phyloP scores from a whole-genome alignment of 2,888 invertebrate genomes.

The Caenorhabditis sp. region DNA sequence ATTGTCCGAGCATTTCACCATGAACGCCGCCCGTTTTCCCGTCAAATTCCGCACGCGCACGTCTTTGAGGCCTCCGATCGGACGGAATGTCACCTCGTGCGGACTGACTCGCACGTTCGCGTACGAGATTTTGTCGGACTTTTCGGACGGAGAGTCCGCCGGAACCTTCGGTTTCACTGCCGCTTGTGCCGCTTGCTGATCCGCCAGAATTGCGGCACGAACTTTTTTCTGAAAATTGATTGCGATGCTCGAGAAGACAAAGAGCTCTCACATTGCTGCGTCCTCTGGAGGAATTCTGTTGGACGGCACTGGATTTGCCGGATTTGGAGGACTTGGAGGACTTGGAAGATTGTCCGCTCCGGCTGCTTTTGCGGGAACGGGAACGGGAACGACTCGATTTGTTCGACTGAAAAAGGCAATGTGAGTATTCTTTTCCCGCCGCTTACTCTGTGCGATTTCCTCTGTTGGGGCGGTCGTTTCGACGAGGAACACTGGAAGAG shows the following conservation, averaged over 20 bases:
- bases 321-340: not conserved
- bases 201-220: constrained; percentile 41
- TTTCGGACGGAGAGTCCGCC: not conserved
- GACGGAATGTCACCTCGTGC: constrained; percentile 41
- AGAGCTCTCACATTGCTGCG: constrained; percentile 5
- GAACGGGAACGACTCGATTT: not conserved
- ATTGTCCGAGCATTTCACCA: constrained; percentile 60
- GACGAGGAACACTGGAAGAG: constrained; percentile 28
- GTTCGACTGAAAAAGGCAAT: constrained; percentile 1
- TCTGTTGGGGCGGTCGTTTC: constrained; percentile 7
- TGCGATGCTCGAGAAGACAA: no score
- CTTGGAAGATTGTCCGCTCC: not conserved
- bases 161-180: constrained; percentile 14
- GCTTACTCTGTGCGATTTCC: constrained; percentile 16
- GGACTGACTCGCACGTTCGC: constrained; percentile 48
- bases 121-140: constrained; percentile 16
- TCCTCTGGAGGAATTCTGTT: constrained; percentile 8
- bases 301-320: constrained; percentile 8
- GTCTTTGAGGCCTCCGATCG: constrained; percentile 48
- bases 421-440: no score
- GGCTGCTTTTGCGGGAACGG: not conserved
- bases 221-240: constrained; percentile 25
- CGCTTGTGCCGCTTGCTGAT: constrained; percentile 28
- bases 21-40: constrained; percentile 29
- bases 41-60: constrained; percentile 42